These are phyloP conservation scores for Nasonia oneida DNA, from an alignment of 2,888 invertebrate genomes.

Conservation along the genomic window DNA sequence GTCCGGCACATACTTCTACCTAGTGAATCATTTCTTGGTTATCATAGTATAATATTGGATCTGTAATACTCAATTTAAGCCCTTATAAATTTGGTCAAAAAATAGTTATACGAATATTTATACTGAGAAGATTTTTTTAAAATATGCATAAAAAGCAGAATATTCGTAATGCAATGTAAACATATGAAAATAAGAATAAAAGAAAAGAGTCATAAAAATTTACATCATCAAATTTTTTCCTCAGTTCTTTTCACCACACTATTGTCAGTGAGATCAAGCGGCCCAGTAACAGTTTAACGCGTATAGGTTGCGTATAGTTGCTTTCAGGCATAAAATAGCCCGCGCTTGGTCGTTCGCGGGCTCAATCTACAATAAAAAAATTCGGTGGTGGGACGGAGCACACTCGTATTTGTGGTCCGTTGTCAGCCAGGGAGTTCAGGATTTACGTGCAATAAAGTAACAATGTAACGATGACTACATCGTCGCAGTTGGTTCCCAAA, in stretches of 20 bases:
- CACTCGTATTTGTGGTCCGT: constrained; percentile 64
- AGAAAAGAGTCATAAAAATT: neutral
- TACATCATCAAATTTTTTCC: neutral
- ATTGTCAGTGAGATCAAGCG: constrained; percentile 10
- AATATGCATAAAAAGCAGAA: neutral
- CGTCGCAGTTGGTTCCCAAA: constrained; percentile 51
- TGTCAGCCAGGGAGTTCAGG: constrained; percentile 63
- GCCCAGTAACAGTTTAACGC: neutral
- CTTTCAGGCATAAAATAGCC: constrained; percentile 57
- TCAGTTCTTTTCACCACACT: constrained; percentile 5
- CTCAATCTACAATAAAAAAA: constrained; percentile 35
- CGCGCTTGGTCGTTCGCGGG: constrained; percentile 26
- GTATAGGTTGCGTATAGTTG: constrained; percentile 45
- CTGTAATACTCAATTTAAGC: too few species aligned
- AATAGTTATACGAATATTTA: neutral
- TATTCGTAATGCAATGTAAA: neutral
- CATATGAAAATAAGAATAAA: neutral
- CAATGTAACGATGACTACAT: constrained; percentile 72
- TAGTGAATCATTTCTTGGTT: neutral
- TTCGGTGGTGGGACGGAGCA: constrained; percentile 60
- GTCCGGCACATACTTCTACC: neutral
- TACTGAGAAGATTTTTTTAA: neutral
- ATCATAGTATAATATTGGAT: too few species aligned
- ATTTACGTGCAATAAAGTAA: constrained; percentile 75
- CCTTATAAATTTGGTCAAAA: too few species aligned